Base-by-base conservation (phyloP, 2,797 vertebrate genomes). In the Gephyroberyx darwinii region DNA sequence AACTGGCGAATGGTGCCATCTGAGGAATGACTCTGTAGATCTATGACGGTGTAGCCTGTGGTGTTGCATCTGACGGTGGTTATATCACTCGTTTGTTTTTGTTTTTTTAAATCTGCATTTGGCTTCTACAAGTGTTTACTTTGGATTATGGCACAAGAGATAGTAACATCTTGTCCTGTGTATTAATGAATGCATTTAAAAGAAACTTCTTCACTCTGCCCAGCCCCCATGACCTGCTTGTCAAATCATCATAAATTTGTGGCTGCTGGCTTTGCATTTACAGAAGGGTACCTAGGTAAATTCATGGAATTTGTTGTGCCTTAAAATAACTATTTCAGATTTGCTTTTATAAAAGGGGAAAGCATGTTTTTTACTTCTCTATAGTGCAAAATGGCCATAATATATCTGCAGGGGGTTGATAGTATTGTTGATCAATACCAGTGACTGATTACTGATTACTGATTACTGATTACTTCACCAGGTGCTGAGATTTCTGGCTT, bases 281-380 rank as follows among this genome's bases (percentile, higher is more conserved):
- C 51, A 57, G 62, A 37, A 7, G 5, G 5, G 14, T 12, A 37
- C 7, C 37, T 14, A 37, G 12, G 16, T 26, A 9, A 14, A 71
- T 70, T 8, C 51, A 70, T 63, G 33, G 12, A 41, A 59, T 45
- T 8, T 2, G 14, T 8, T 48, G 59, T 9, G 51, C 19, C 8
- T 35, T 8, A 59, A 59, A 35, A 48, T 8, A 19, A 19, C 5
- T 14, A 31, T 68, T 48, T 14, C 30, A 65, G 31, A 55, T 71
- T 65, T 72, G 13, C 30, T 71, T 71, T 68, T n/a, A 56, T 33
- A n/a, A 62, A 67, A 22, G 30, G 57, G 26, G 19, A 52, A 59
- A 71, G 64, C 30, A 31, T 37, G 16, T 26, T 33, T 35, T 14
- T 19, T 22, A 6, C 2, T 3, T 12, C 20, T n/a, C 5, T 51